A percentile compares a stretch with the other conserved stretches of the same genome.
These are phyloP conservation scores for Zele albiditarsus DNA, from an alignment of 2,888 invertebrate species.

Conservation along the genomic window DNA sequence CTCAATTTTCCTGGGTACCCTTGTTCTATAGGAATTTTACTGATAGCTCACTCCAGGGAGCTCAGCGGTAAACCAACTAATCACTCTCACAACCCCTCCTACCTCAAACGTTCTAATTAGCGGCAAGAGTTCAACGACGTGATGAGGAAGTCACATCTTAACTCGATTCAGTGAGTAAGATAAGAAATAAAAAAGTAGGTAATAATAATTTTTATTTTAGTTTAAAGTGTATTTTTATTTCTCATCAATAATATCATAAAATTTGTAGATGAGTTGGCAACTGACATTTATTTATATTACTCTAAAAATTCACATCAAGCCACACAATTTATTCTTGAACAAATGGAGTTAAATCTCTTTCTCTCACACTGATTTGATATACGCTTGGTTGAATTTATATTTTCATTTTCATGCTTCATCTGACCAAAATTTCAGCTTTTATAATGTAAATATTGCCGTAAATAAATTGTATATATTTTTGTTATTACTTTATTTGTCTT, in stretches of 20 bases:
- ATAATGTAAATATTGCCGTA: background rate
- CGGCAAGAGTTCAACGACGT: conserved; percentile 34
- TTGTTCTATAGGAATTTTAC: conserved; percentile 9
- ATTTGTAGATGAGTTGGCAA: background rate
- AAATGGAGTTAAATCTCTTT: background rate
- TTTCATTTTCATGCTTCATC: background rate
- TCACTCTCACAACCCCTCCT: conserved; percentile 37
- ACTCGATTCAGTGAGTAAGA: background rate
- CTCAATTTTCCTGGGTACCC: background rate
- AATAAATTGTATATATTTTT: background rate
- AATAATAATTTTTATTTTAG: background rate
- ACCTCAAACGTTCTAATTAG: conserved; percentile 36
- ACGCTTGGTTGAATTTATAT: background rate
- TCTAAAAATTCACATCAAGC: background rate
- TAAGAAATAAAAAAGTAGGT: background rate
- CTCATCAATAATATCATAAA: background rate
- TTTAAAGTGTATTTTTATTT: background rate
- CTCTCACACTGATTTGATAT: background rate
- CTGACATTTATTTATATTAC: background rate
- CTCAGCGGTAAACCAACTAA: conserved; percentile 41
- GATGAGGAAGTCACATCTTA: background rate
- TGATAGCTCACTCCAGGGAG: conserved; percentile 36
- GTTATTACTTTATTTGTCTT: conserved; percentile 3
- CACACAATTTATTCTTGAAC: background rate
- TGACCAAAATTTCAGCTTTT: background rate